Percentiles rank a stretch among this genome's conserved stretches.
Evolutionary conservation across 2,888 invertebrate species (phyloP).

Genomic region (Cheilosia grossa): DNA sequence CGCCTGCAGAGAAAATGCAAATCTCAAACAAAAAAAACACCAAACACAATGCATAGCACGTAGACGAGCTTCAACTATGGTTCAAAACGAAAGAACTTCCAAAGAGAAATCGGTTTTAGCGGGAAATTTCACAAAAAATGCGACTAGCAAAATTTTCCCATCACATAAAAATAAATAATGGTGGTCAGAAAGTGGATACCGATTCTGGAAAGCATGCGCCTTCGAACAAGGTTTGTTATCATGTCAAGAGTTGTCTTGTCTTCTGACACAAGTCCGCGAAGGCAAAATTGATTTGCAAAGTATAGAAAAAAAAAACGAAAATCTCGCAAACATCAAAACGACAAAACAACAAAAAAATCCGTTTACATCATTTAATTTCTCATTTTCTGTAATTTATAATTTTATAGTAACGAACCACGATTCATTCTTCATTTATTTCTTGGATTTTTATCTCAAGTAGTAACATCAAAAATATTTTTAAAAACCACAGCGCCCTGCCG

Average conservation of each 20-base stretch:
- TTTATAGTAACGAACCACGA: constrained; percentile 66
- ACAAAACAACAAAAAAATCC: constrained; percentile 26
- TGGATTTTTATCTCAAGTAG: constrained; percentile 63
- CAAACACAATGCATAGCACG: constrained; percentile 18
- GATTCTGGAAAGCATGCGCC: constrained; percentile 71
- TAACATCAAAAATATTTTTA: constrained; percentile 70
- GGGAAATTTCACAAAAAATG: constrained; percentile 77
- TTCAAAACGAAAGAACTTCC: constrained; percentile 44
- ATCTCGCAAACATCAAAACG: constrained; percentile 30
- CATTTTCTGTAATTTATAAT: constrained; percentile 72
- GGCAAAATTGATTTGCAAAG: constrained; percentile 31
- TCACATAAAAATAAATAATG: constrained; percentile 80
- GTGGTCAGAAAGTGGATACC: constrained; percentile 77
- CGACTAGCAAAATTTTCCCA: constrained; percentile 81
- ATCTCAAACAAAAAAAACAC: background rate
- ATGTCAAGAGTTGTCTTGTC: constrained; percentile 54
- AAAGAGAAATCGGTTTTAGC: constrained; percentile 20
- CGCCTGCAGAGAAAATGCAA: background rate
- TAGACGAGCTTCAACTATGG: constrained; percentile 55
- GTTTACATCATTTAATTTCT: constrained; percentile 64
- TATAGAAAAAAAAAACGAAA: constrained; percentile 13
- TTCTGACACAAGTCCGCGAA: constrained; percentile 33
- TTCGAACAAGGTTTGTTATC: constrained; percentile 72
- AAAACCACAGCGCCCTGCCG: constrained; percentile 71
- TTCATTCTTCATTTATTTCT: constrained; percentile 72